Base-by-base conservation (phyloP, 2,888 invertebrate genomes). In the Calliopum simillimum region DNA sequence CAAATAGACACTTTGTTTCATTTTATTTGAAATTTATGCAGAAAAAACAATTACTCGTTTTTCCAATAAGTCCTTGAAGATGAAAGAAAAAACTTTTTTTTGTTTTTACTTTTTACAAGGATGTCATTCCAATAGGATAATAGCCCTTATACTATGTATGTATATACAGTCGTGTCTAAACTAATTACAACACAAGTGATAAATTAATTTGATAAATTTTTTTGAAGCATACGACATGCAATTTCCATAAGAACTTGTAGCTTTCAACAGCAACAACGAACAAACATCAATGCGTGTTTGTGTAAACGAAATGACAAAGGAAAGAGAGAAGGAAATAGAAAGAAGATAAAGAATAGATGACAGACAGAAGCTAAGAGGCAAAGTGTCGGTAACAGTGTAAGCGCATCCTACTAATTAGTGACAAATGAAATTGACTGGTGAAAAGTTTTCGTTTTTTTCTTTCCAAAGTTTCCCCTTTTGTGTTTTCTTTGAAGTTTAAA, bases 161-260 rank as follows among this genome's bases (percentile, higher is more conserved):
- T n/a, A n/a, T n/a, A n/a, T n/a, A 58, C 25, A 67, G 46, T 67
- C 14, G 12, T 16, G 51, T 51, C 63, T 65, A 23, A 67, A 58
- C 59, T 68, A 59, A 68, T 68, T 68, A 68, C 59, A 59, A 21
- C 58, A 14, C 59, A 49, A 59, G 59, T 59, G 59, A 68, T 59
- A 59, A 68, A 59, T 68, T 49, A 59, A 68, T 58, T 59, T 51
- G 16, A 68, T 59, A 33, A 46, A 67, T 59, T 67, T 47, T 33
- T 33, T 14, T 25, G 46, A 44, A 14, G 47, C 68, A 41, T 46
- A 25, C 19, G 41, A 51, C 43, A 14, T 13, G 33, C 59, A 68
- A 47, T 67, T 58, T 23, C 13, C 66, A n/a, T 58, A 25, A 56
- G 33, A 67, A 33, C 67, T 56, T 67, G 56, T 33, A 58, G 58